Base-by-base conservation (phyloP, 2,797 vertebrate genomes). In the Gambelia wislizenii region DNA sequence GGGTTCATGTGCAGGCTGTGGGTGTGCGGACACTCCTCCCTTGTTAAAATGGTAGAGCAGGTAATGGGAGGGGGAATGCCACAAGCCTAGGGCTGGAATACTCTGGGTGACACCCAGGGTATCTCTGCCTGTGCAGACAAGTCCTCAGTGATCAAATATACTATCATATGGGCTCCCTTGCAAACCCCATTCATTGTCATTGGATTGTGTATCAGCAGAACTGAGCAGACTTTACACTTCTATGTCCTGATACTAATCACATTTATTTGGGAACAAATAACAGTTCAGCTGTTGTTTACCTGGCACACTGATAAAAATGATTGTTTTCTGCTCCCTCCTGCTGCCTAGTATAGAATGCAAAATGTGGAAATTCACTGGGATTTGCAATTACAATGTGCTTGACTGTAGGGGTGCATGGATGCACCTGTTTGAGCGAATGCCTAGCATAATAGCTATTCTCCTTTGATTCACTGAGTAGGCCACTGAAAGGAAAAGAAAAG, bases 401-500 rank as follows among this genome's bases (percentile, higher is more conserved):
- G 13, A 81, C 75, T 86, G 83, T 2, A 83, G 49, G 82, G 44
- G 6, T 56, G 25, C 27, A 42, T 2, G 52, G 1, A 25, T 69
- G 74, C 39, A 89, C n/a, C 27, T 2, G 1, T 89, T 78, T 88
- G 36, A 42, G 4, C 33, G n/a, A 90, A 89, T 36, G 12, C 30
- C 59, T 12, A 5, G 12, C 77, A n/a, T 9, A 84, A 70, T 3
- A 77, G 2, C 72, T n/a, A 3, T 13, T 75, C 39, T 91, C 75
- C 67, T 22, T 91, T 76, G 30, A 90, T 47, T n/a, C 80, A 72
- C 4, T 74, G 69, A 67, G 10, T 5, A 1, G 33, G 74, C 44
- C 1, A 36, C 5, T 81, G 67, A 61, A 80, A 91, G 88, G 39
- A 47, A 69, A 92, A 86, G 89, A 13, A 85, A 30, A 16, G 56